phyloP scores from a whole-genome alignment of 2,113 vertebrate genomes.

The Cricetomys ansorgei region DNA sequence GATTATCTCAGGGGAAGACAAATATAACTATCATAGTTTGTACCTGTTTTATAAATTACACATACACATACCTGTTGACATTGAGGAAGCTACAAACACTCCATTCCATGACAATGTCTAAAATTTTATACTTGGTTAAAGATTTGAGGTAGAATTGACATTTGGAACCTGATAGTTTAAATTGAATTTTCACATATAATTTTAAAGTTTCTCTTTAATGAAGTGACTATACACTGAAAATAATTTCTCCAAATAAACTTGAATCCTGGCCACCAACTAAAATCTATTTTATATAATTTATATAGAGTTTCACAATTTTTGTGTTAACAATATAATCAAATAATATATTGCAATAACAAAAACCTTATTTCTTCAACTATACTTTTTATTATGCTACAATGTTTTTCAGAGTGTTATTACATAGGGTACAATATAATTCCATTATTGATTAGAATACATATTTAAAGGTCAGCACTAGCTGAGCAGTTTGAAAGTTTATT shows the following conservation, averaged over 20 bases:
- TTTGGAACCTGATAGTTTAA: background rate
- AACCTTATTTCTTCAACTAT: conserved; percentile 52
- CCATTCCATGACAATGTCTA: background rate
- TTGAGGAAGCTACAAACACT: background rate
- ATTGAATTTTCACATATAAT: background rate
- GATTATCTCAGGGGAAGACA: background rate
- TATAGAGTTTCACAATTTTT: background rate
- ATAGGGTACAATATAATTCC: conserved; percentile 69
- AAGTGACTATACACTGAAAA: conserved; percentile 14
- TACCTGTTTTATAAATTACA: background rate
- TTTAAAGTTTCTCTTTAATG: conserved; percentile 33
- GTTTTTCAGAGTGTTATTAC: conserved; percentile 38
- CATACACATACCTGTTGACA: background rate
- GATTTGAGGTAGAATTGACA: background rate
- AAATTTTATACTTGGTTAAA: background rate
- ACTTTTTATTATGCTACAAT: conserved; percentile 55
- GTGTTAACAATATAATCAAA: background rate
- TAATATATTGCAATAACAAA: background rate
- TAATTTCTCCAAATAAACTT: background rate
- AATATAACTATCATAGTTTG: background rate
- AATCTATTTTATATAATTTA: background rate
- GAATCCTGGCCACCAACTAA: background rate
- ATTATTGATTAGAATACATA: conserved; percentile 77
- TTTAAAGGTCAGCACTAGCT: conserved; percentile 76
- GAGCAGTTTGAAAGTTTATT: conserved; percentile 74